Conservation (phyloP, 2,888 invertebrate genomes). For the Lasioglossum pauxillum region DNA sequence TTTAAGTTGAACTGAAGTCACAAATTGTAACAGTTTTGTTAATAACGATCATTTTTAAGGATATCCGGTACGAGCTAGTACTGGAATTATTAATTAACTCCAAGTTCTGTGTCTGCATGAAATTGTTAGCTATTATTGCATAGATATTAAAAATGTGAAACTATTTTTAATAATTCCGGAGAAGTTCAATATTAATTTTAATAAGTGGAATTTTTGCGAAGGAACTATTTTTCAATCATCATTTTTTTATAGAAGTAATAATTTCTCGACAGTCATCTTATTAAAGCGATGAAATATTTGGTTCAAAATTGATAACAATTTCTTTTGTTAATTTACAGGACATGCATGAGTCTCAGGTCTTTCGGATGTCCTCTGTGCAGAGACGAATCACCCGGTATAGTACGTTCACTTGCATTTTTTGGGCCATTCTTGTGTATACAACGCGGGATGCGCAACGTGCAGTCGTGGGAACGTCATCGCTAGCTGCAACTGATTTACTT, state of each 20-base stretch:
- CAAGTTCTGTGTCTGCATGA: not conserved
- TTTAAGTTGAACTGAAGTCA: not conserved
- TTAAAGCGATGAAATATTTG: not conserved
- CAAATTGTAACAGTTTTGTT: too few relatives aligned
- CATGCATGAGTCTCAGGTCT: not conserved
- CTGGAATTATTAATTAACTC: not conserved
- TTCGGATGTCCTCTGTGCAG: not conserved
- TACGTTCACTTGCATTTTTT: conserved; percentile 79
- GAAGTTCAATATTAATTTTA: not conserved
- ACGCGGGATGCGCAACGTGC: conserved; percentile 40
- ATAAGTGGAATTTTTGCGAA: too few relatives aligned
- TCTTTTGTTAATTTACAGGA: not conserved
- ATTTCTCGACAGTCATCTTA: not conserved
- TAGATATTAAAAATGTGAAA: not conserved
- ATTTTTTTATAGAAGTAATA: not conserved
- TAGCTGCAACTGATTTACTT: conserved; percentile 13
- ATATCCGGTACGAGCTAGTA: not conserved
- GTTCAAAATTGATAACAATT: not conserved
- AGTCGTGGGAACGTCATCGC: conserved; percentile 59
- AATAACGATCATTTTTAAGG: not conserved
- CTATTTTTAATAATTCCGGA: not conserved
- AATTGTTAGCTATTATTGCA: not conserved
- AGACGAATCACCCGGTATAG: conserved; percentile 55
- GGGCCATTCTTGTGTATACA: conserved; percentile 27
- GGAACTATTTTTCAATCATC: not conserved